Evolutionary conservation across 2,888 invertebrate genomes (phyloP).

Genomic region (Hipparchia semele): DNA sequence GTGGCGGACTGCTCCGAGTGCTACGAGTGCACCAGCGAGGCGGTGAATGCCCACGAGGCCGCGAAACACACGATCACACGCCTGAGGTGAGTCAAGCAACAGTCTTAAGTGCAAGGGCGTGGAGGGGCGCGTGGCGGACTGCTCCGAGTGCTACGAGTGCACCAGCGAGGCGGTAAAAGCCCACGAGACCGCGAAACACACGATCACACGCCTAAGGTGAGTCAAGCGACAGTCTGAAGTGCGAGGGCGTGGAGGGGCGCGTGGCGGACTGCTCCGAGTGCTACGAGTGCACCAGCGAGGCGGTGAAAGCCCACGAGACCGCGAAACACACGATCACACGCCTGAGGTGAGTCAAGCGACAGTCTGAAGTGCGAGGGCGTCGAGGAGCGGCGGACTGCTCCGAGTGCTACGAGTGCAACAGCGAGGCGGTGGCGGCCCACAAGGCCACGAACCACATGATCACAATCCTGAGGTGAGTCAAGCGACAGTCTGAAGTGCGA

Average conservation of each 20-base stretch:
- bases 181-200: background rate
- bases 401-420: constrained; percentile 10
- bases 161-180: background rate
- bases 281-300: background rate
- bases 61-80: background rate
- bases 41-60: background rate
- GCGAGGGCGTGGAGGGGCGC: constrained; percentile 5
- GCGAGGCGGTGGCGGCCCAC: background rate
- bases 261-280: constrained; percentile 14
- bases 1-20: constrained; percentile 11
- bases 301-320: background rate
- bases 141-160: constrained; percentile 14
- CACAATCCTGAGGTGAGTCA: background rate
- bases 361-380: constrained; percentile 12
- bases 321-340: background rate
- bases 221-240: background rate
- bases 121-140: constrained; percentile 1
- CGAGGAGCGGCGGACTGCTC: background rate
- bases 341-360: background rate
- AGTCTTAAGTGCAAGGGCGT: constrained; percentile 9
- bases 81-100: background rate
- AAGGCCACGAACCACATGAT: background rate
- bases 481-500: background rate
- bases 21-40: background rate
- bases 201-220: background rate